Percentiles rank a stretch among this genome's conserved stretches.
These are phyloP conservation scores for Listronotus bonariensis DNA, from an alignment of 1,140 invertebrate genomes.

Conservation along the genomic window DNA sequence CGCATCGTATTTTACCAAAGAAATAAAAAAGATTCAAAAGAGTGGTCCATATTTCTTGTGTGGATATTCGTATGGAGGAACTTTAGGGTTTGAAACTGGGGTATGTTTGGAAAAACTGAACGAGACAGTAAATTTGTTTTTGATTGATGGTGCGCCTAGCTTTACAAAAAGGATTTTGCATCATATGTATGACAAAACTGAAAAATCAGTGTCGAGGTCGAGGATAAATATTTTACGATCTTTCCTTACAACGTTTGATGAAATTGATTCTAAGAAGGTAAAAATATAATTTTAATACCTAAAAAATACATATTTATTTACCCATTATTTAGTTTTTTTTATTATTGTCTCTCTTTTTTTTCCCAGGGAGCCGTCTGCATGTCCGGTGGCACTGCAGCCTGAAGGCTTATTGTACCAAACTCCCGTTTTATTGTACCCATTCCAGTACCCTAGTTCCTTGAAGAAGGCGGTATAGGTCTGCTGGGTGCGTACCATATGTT, in stretches of 20 bases:
- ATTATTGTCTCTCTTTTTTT: too few species aligned
- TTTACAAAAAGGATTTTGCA: slow-evolving; percentile 10
- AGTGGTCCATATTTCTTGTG: slow-evolving; percentile 25
- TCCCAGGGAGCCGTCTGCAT: too few species aligned
- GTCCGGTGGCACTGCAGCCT: too few species aligned
- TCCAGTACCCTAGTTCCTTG: too few species aligned
- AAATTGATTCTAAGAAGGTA: slow-evolving; percentile 15
- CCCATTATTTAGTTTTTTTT: too few species aligned
- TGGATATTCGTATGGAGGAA: slow-evolving; percentile 33
- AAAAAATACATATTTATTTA: too few species aligned
- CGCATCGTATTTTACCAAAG: slow-evolving; percentile 12
- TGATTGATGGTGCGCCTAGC: slow-evolving; percentile 25
- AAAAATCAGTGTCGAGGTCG: neutral
- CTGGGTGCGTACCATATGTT: too few species aligned
- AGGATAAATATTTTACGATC: slow-evolving; percentile 12
- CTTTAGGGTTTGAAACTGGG: slow-evolving; percentile 17
- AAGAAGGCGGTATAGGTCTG: too few species aligned
- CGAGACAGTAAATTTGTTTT: slow-evolving; percentile 20
- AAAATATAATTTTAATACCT: neutral
- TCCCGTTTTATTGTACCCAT: too few species aligned
- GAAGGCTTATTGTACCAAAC: too few species aligned
- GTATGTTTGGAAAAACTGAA: slow-evolving; percentile 28
- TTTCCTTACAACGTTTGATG: slow-evolving; percentile 12
- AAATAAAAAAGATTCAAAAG: slow-evolving; percentile 15
- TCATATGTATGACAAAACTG: neutral